Conservation (phyloP, 2,888 invertebrate genomes). For the Meloe dianella region DNA sequence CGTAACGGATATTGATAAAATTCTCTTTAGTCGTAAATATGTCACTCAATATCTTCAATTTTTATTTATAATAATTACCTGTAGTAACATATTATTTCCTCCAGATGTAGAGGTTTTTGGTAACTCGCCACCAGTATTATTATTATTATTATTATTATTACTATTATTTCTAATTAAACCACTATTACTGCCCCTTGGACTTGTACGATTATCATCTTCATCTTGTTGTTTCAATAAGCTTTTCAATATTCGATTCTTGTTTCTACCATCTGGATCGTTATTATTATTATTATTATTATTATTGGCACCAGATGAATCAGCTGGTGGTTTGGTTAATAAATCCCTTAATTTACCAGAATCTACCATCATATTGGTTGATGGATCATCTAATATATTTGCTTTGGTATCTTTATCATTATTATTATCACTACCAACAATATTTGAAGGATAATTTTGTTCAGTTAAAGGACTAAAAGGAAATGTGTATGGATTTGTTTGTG, state of each 20-base stretch:
- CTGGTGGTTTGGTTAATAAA: constrained; percentile 64
- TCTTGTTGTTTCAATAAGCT: constrained; percentile 72
- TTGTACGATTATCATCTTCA: constrained; percentile 63
- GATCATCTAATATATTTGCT: constrained; percentile 60
- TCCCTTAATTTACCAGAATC: constrained; percentile 67
- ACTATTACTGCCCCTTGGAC: constrained; percentile 55
- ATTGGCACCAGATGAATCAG: constrained; percentile 45
- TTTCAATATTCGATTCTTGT: constrained; percentile 64
- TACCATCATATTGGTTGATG: constrained; percentile 53
- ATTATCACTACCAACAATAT: constrained; percentile 45
- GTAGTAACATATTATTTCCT: constrained; percentile 68
- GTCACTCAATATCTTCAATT: too few species aligned
- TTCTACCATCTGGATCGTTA: constrained; percentile 54
- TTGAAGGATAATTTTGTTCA: constrained; percentile 56
- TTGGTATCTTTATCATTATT: constrained; percentile 58
- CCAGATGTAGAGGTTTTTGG: constrained; percentile 43
- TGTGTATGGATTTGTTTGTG: constrained; percentile 55
- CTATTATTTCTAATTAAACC: constrained; percentile 55
- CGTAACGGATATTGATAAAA: too few species aligned
- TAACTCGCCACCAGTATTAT: constrained; percentile 34
- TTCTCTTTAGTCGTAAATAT: too few species aligned
- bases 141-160: constrained; percentile 7
- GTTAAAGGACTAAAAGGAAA: constrained; percentile 71
- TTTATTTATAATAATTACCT: too few species aligned
- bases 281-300: background rate